Conservation (phyloP, 2,888 invertebrate genomes). For the Sialis fuliginosa region DNA sequence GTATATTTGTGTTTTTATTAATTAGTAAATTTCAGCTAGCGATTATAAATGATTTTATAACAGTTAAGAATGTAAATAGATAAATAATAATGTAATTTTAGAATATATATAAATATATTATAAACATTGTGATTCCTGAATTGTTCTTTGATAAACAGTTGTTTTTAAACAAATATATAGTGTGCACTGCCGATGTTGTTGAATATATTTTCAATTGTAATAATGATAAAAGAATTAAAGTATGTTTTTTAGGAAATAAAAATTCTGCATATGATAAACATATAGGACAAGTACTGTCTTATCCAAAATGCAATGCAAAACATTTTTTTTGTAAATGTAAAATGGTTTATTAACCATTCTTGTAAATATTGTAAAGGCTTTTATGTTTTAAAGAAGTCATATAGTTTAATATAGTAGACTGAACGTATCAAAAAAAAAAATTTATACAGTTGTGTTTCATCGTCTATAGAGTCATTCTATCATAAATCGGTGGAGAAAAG, state of each 20-base stretch:
- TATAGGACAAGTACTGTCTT: not conserved
- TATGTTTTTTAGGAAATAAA: not conserved
- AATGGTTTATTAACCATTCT: not conserved
- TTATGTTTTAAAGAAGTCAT: slow-evolving; percentile 21
- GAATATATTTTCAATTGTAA: not conserved
- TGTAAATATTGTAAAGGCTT: slow-evolving; percentile 29
- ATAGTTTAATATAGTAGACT: slow-evolving; percentile 26
- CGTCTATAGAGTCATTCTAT: too few species aligned
- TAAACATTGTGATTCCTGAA: too few species aligned
- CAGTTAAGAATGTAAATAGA: too few species aligned
- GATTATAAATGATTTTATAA: too few species aligned
- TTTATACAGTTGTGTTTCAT: not conserved
- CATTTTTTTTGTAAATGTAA: slow-evolving; percentile 3
- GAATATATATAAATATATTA: too few species aligned
- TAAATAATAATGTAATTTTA: too few species aligned
- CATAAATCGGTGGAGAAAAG: too few species aligned
- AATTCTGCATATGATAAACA: not conserved
- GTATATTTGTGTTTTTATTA: not conserved
- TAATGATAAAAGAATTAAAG: not conserved
- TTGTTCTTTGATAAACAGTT: too few species aligned
- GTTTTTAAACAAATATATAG: not conserved
- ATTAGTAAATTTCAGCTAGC: too few species aligned
- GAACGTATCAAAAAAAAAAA: slow-evolving; percentile 13
- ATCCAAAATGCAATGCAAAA: not conserved
- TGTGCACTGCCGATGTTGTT: slow-evolving; percentile 1